Evolutionary conservation across 2,797 vertebrate species (phyloP), one percentile per base, ranked within the genome.

Genomic region (Tangara arthus): DNA sequence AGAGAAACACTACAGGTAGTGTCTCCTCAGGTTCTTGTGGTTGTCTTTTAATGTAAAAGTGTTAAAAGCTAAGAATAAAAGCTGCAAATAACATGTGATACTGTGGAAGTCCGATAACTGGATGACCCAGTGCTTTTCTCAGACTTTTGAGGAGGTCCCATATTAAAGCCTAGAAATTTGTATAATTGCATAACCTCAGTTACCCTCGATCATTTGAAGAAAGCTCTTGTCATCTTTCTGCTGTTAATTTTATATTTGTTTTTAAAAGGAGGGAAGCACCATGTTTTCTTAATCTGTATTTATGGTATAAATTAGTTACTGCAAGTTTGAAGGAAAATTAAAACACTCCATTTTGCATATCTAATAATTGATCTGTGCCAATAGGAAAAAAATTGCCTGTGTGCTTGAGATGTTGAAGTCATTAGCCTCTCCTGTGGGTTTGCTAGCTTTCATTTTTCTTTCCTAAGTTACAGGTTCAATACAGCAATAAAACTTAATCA

Each of bases 1-100:
- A 98, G 99, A 97, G 99, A 99, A 98, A 99, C 99, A 93, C 98
- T 99, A 93, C 99, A 99, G 99, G 99, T 99, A 98, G 87, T 30
- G 34, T 87, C 10, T 68, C 63, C 32, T 52, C 47, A 52, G 41
- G 32, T 65, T 88, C 59, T 89, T 61, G 75, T 68, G 42, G 34
- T 87, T 91, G 28, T 34, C 23, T 79, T 71, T 53, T 61, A 23
- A 35, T 16, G 15, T 69, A 42, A 55, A 93, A 95, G 8, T 90
- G 56, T 59, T 81, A 66, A 76, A 61, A 87, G 21, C 37, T 88
- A 30, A 68, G 70, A 63, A 32, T 87, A 71, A 91, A 86, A 37
- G 35, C 41, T 79, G 16, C 41, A 83, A 37, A 65, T 65, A 35
- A 24, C 0, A 3, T 39, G 30, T 66, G 52, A 46, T 95, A 11